Conservation (phyloP, 1,140 invertebrate species). For the Mizuhopecten yessoensis region DNA sequence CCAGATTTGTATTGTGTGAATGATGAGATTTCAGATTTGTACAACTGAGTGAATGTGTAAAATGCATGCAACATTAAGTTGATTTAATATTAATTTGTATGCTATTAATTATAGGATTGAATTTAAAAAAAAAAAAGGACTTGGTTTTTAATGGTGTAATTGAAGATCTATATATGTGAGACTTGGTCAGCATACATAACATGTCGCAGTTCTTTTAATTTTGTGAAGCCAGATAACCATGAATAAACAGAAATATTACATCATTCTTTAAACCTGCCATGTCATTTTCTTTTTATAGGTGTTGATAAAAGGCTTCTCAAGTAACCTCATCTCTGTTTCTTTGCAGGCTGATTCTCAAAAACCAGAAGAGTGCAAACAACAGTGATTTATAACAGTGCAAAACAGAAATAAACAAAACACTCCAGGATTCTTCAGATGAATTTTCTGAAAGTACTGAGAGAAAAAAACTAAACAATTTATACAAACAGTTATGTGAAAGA, state of each 20-base stretch:
- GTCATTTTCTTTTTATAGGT: background rate
- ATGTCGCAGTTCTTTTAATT: background rate
- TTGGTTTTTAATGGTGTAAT: background rate
- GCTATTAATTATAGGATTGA: background rate
- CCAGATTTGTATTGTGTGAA: background rate
- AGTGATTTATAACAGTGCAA: background rate
- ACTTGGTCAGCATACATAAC: background rate
- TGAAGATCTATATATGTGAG: background rate
- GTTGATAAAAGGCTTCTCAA: background rate
- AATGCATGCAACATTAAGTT: background rate
- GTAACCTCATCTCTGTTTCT: background rate
- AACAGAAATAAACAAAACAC: background rate
- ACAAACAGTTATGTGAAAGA: background rate
- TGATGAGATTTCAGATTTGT: background rate
- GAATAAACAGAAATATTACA: background rate
- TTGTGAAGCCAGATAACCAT: no score
- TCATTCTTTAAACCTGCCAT: background rate
- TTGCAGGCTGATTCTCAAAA: slow-evolving; percentile 11
- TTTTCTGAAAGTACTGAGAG: background rate
- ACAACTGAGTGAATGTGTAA: background rate
- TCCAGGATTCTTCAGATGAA: background rate
- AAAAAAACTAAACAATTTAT: background rate
- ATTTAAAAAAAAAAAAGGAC: background rate
- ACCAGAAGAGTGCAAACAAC: slow-evolving; percentile 21
- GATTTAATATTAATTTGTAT: background rate